Percentiles rank a stretch among this genome's conserved stretches.
phyloP scores from a whole-genome alignment of 2,797 vertebrate genomes.

The Megalops cyprinoides region DNA sequence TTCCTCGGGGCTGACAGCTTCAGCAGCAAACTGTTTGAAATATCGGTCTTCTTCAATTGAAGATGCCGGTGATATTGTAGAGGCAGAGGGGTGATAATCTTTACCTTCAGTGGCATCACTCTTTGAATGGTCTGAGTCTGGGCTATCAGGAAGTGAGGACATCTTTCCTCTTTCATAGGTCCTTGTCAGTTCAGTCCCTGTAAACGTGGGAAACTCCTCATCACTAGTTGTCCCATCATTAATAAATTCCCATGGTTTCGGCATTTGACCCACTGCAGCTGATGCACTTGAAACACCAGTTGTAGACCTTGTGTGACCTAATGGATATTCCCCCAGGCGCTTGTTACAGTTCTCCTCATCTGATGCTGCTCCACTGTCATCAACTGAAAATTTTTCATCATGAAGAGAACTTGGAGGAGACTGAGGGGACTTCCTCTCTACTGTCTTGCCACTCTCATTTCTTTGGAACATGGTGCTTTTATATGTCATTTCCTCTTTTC shows the following conservation, averaged over 20 bases:
- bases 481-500: no score
- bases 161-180: constrained; percentile 75
- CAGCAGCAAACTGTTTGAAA: constrained; percentile 65
- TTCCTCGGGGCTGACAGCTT: constrained; percentile 18
- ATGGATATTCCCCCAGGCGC: constrained; percentile 85
- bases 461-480: no score
- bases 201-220: constrained; percentile 79
- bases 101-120: constrained; percentile 90
- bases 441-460: no score
- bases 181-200: constrained; percentile 69
- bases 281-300: constrained; percentile 91
- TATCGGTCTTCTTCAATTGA: constrained; percentile 89
- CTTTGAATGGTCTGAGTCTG: constrained; percentile 79
- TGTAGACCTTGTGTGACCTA: constrained; percentile 86
- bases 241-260: constrained; percentile 86
- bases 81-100: constrained; percentile 87
- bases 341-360: constrained; percentile 90
- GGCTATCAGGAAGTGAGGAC: constrained; percentile 72
- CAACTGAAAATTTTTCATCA: constrained; percentile 82
- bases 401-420: constrained; percentile 85
- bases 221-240: constrained; percentile 88
- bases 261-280: constrained; percentile 91
- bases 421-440: no score
- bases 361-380: constrained; percentile 83
- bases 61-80: constrained; percentile 92